Base-by-base conservation (phyloP, 2,888 invertebrate genomes). In the Eristalinus aeneus region DNA sequence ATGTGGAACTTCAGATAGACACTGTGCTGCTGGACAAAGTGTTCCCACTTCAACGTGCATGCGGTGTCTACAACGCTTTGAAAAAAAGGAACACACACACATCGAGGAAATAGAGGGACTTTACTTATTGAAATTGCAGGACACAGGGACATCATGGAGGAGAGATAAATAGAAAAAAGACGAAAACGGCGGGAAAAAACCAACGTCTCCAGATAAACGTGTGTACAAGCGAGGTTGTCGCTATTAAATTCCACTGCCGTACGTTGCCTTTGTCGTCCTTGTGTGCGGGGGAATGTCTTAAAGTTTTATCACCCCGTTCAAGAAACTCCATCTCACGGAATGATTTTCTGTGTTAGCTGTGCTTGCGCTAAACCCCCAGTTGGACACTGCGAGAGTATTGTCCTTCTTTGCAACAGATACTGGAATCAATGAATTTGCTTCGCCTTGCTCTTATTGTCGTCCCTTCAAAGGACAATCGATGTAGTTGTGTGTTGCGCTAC, bases 1-100 rank as follows among this genome's bases (percentile, higher is more conserved):
- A 86, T 86, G 86, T 82, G 77, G 81, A 86, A 73, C 82, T 82
- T 77, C 85, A 77, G 76, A 82, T 81, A 81, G 81, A 86, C 81
- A 77, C 81, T 74, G 79, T 71, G 60, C 23, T 67, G 63, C 77
- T 74, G 86, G 86, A 86, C 86, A 86, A 86, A 82, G 86, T 82
- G 81, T 68, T 74, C 76, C 74, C 80, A 82, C 74, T 86, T 86
- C 69, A 69, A 64, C 39, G 69, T 81, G 73, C 77, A 81, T 81
- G 68, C 27, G 27, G 27, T 58, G 76, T 58, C 68, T 86, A 77
- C 81, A 81, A 68, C 81, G 77, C 73, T 86, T 80, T 36, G 2
- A 64, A 20, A 23, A 65, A 10, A 69, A 56, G 23, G 54, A 54
- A 46, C 46, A 34, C 4, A 56, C 11, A 69, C 22, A 31, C n/a